Evolutionary conservation across 2,888 invertebrate genomes (phyloP), one percentile per base, ranked within the genome.

Genomic region (Nebria brevicollis): DNA sequence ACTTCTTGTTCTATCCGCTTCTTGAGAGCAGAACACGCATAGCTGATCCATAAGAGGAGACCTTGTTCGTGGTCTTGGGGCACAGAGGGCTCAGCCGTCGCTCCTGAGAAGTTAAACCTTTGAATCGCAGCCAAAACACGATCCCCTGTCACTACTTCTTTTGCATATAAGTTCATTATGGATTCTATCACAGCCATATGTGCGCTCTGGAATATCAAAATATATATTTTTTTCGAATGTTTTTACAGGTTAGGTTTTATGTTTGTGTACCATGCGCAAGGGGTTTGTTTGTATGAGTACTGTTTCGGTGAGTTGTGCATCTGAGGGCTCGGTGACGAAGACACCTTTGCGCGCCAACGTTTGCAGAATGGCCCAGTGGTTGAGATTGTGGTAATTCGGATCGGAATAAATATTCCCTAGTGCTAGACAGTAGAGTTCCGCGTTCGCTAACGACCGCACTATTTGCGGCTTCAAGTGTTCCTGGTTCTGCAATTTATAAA

Each of bases 161-260:
- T 95, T 85, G 97, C 95, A 91, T 97, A 98, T 86, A 98, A 92
- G 88, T 93, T 93, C 98, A 98, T 98, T 89, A 98, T 92, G 85
- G 97, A 96, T 91, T 98, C 98, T 90, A 98, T 96, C 90, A 98
- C 96, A 89, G 96, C 94, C 94, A 98, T 95, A 90, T 98, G 98
- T 86, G 97, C 97, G 89, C 94, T 94, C 98, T 98, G 90, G n/a
- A 92, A 84, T 82, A 82, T 80, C 82, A 77, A 78, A 82, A 83
- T 83, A 77, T 68, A 75, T 34, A 1, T 66, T 70, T 72, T 54
- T 54, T 8, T 54, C 13, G 54, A 54, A 54, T 54, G 34, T 34
- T 4, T 34, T 34, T 34, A 34, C 0, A 2, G 20, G 70, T 25
- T 8, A 20, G 20, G 20, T 20, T 70, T 77, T 82, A 77, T 7